A percentile compares a stretch with the other conserved stretches of the same genome.
phyloP scores from a whole-genome alignment of 2,797 vertebrate species.

The Anabas testudineus region DNA sequence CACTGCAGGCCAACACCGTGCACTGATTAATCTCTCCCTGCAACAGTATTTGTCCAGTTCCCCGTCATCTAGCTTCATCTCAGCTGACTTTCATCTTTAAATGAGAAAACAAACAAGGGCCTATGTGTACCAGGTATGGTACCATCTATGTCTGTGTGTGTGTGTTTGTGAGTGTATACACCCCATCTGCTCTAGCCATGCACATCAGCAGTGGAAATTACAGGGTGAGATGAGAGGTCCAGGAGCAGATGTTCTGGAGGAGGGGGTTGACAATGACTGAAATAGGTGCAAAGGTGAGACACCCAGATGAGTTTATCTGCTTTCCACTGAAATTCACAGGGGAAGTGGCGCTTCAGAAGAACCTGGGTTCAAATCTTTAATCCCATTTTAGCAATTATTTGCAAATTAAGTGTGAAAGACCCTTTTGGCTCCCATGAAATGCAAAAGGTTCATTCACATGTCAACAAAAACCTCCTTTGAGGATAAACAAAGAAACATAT shows the following conservation, averaged over 20 bases:
- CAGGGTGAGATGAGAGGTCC: constrained; percentile 53
- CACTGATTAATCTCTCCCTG: constrained; percentile 51
- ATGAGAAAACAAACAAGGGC: constrained; percentile 44
- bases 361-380: constrained; percentile 13
- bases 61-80: constrained; percentile 28
- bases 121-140: constrained; percentile 21
- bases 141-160: constrained; percentile 9
- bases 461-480: background rate
- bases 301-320: constrained; percentile 31
- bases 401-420: constrained; percentile 17
- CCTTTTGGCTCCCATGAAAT: background rate
- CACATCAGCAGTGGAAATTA: constrained; percentile 55
- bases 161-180: constrained; percentile 26
- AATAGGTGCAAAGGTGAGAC: constrained; percentile 56
- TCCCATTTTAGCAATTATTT: background rate
- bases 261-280: constrained; percentile 55
- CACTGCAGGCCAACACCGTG: constrained; percentile 44
- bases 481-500: constrained; percentile 9
- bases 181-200: constrained; percentile 64
- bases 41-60: constrained; percentile 52
- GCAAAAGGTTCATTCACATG: background rate
- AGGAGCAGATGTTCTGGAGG: constrained; percentile 68
- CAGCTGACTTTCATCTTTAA: constrained; percentile 35
- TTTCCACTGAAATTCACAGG: constrained; percentile 11
- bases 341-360: background rate